Evolutionary conservation across 2,888 invertebrate genomes (phyloP).

Genomic region (Nematopogon swammerdamellus): DNA sequence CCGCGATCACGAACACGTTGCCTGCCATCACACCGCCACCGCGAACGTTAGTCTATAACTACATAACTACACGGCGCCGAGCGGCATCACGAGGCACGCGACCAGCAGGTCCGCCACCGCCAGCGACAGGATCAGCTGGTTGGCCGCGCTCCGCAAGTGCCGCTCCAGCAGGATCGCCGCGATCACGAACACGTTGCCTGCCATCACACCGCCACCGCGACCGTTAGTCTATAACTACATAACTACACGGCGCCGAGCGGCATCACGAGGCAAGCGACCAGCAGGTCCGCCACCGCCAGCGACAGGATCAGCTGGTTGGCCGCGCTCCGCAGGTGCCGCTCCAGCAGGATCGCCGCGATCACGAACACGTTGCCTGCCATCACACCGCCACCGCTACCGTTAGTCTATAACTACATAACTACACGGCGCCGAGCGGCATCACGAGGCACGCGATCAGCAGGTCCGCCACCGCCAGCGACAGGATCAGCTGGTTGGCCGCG

Average conservation of each 20-base stretch:
- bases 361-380: constrained; percentile 88
- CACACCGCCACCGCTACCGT: constrained; percentile 7
- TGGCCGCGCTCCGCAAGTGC: constrained; percentile 83
- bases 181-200: constrained; percentile 94
- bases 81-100: constrained; percentile 76
- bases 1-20: constrained; percentile 92
- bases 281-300: constrained; percentile 86
- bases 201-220: constrained; percentile 15
- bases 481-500: constrained; percentile 87
- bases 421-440: constrained; percentile 75
- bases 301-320: constrained; percentile 89
- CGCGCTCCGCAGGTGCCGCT: constrained; percentile 81
- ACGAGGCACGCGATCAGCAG: constrained; percentile 82
- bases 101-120: constrained; percentile 91
- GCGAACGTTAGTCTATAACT: not conserved
- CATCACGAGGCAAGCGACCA: constrained; percentile 83
- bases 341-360: constrained; percentile 86
- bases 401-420: constrained; percentile 18
- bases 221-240: not conserved
- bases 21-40: constrained; percentile 52
- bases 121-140: constrained; percentile 85
- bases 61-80: constrained; percentile 67
- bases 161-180: constrained; percentile 86
- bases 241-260: constrained; percentile 74
- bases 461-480: constrained; percentile 89